Conservation (phyloP, 2,113 vertebrate genomes). For the Halichoerus grypus region DNA sequence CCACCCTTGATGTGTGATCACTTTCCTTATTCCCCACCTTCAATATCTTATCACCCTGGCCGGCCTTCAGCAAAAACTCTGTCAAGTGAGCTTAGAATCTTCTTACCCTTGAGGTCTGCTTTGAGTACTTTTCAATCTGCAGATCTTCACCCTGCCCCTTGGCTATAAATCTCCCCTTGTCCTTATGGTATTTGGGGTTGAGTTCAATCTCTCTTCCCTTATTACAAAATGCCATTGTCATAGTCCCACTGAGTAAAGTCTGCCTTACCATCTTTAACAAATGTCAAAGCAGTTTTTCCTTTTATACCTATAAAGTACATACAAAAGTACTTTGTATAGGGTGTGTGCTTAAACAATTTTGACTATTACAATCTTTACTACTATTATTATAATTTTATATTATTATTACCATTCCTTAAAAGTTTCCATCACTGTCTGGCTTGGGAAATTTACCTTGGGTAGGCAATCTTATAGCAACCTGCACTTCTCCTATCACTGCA, state of each 20-base stretch:
- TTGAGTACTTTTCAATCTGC: neutral
- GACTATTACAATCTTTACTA: neutral
- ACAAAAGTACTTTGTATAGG: neutral
- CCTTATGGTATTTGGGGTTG: neutral
- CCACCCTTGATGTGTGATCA: neutral
- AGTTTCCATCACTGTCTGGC: neutral
- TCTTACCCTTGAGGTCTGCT: neutral
- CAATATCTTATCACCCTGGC: neutral
- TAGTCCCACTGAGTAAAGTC: neutral
- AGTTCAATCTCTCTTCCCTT: neutral
- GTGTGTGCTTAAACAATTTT: neutral
- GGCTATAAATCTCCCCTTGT: neutral
- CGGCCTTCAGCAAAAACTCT: neutral
- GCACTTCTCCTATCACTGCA: neutral
- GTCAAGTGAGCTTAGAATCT: neutral
- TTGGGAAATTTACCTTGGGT: neutral
- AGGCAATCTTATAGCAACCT: neutral
- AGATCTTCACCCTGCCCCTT: neutral
- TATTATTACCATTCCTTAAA: neutral
- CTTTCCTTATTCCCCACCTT: neutral
- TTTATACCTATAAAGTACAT: neutral
- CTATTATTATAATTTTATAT: neutral
- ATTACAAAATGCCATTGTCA: neutral
- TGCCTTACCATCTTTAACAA: neutral
- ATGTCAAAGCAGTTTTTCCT: neutral